A percentile compares a stretch with the other conserved stretches of the same genome.
These are phyloP conservation scores for Dusona sp. DNA, from an alignment of 2,888 invertebrate genomes.

Conservation along the genomic window DNA sequence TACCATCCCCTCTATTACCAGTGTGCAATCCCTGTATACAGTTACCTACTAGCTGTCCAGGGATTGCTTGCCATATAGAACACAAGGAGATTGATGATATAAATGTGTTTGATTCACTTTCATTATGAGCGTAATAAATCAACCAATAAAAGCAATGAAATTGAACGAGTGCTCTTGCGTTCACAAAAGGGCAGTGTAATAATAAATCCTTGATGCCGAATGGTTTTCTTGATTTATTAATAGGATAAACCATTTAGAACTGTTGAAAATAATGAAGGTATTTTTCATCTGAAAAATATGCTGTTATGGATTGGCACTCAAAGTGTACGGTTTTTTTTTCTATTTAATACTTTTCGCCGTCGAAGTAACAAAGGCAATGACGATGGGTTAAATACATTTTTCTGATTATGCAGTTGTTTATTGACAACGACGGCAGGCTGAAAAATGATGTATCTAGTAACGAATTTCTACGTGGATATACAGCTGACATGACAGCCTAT, in stretches of 20 bases:
- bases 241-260: background rate
- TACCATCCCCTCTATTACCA: conserved; percentile 20
- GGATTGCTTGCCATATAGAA: conserved; percentile 22
- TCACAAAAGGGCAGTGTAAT: background rate
- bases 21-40: conserved; percentile 32
- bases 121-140: background rate
- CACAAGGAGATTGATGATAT: conserved; percentile 23
- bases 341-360: background rate
- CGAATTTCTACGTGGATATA: background rate
- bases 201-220: background rate
- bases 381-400: background rate
- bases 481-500: background rate
- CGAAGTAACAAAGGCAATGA: background rate
- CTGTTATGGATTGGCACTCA: background rate
- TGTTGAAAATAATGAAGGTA: background rate
- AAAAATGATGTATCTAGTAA: background rate
- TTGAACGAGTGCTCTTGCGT: background rate
- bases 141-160: background rate
- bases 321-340: background rate
- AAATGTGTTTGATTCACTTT: conserved; percentile 15
- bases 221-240: background rate
- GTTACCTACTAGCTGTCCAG: background rate
- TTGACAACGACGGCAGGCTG: background rate
- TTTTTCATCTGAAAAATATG: background rate
- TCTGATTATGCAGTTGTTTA: background rate